Conservation (phyloP, 2,888 invertebrate species). For the Drosophila niveifrons region DNA sequence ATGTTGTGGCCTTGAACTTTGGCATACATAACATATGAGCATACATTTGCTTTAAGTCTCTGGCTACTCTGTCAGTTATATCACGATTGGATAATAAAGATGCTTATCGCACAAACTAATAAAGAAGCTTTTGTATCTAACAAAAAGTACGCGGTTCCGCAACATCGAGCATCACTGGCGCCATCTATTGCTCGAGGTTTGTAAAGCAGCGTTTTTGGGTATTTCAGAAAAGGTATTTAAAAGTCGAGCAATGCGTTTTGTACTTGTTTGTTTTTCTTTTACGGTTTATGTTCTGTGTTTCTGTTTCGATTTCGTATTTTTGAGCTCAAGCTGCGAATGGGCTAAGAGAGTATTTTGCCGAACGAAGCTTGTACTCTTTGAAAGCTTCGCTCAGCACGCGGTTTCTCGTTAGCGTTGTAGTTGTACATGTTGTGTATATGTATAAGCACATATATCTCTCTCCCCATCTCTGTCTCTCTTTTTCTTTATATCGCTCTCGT, state of each 20-base stretch:
- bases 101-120: not conserved
- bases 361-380: slow-evolving; percentile 14
- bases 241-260: slow-evolving; percentile 1
- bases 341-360: slow-evolving; percentile 13
- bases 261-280: not conserved
- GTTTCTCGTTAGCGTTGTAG: not conserved
- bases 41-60: not conserved
- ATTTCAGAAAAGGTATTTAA: not conserved
- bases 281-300: not conserved
- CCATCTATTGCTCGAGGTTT: not conserved
- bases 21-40: not conserved
- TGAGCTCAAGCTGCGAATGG: not conserved
- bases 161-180: not conserved
- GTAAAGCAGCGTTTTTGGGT: not conserved
- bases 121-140: not conserved
- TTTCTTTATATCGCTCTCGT: too few relatives aligned
- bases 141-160: too few relatives aligned
- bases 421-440: not conserved
- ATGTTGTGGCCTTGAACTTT: not conserved
- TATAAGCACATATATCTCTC: not conserved
- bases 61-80: not conserved
- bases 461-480: not conserved
- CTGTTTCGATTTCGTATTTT: not conserved
- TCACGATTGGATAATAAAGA: not conserved
- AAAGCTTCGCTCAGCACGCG: not conserved